Base-by-base conservation (phyloP, 2,113 vertebrate species). In the Grammatotria lemairii region DNA sequence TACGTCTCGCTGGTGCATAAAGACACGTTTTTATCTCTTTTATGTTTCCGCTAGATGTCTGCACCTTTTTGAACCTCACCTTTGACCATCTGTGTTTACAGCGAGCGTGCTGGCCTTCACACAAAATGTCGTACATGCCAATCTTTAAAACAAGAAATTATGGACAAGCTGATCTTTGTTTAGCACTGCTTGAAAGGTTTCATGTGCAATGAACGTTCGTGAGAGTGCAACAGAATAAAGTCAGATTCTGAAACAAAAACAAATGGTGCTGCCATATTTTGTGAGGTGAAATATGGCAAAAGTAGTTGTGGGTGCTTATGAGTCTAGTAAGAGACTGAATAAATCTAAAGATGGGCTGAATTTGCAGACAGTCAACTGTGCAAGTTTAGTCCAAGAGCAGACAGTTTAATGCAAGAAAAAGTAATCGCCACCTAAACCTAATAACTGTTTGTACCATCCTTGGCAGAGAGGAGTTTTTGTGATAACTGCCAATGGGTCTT, bases 181-280 rank as follows among this genome's bases (percentile, higher is more conserved):
- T 78, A 49, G 45, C 17, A 49, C 42, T 49, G 4, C 16, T 49
- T 49, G 42, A 75, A 75, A 75, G 8, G 42, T 75, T 75, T 31
- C 6, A 1, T 19, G 9, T 49, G 23, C 16, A 12, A 49, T 49
- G 16, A 31, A 78, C 3, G 2, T 49, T 0, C 0, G 10, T 31
- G 42, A 3, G 23, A 78, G 42, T 26, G 23, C 23, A 78, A 49
- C 10, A 75, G 14, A 47, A 17, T 26, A 45, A 73, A 73, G 42
- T 28, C 40, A 73, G 65, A 73, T 65, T 65, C 65, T 73, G 65
- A 73, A 23, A 42, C 40, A 73, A 73, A 45, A 73, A 73, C 13
- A 73, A 45, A 73, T 73, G 38, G 33, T 12, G 33, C 13, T 73
- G 38, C 8, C 21, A 7, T 73, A 26, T 21, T 65, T 21, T 65